Evolutionary conservation across 2,113 vertebrate species (phyloP).

Genomic region (Myxocyprinus asiaticus): DNA sequence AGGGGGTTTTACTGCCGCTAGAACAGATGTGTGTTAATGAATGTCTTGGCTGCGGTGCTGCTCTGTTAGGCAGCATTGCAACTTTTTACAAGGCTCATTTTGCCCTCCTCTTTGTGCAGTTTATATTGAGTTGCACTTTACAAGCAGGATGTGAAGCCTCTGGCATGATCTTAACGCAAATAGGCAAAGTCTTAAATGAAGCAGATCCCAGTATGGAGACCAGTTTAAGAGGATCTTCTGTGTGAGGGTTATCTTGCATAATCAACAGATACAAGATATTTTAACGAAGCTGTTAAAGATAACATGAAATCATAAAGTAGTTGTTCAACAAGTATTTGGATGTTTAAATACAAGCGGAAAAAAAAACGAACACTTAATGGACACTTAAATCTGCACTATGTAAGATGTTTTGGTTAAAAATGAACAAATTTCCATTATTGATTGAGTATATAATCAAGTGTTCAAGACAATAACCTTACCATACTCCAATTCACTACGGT

Average conservation of each 20-base stretch:
- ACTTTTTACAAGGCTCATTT: conserved; percentile 34
- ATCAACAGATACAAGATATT: not conserved
- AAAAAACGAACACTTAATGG: too few relatives aligned
- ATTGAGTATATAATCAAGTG: too few relatives aligned
- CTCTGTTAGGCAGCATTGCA: conserved; percentile 9
- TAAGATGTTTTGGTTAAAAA: too few relatives aligned
- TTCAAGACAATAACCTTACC: too few relatives aligned
- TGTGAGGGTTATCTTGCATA: not conserved
- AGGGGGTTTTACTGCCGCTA: conserved; percentile 41
- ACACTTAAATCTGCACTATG: too few relatives aligned
- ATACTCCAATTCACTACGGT: too few relatives aligned
- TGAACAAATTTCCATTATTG: too few relatives aligned
- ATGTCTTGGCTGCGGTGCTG: conserved; percentile 13
- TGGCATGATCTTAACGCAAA: conserved; percentile 9
- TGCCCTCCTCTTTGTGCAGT: conserved; percentile 34
- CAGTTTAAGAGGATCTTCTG: not conserved
- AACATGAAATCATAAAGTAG: not conserved
- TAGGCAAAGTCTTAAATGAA: conserved; percentile 18
- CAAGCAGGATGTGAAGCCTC: conserved; percentile 45
- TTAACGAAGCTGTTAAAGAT: too few relatives aligned
- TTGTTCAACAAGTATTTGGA: too few relatives aligned
- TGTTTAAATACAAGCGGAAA: too few relatives aligned
- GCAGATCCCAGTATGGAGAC: not conserved
- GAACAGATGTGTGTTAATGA: conserved; percentile 48
- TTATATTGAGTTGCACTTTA: conserved; percentile 42